Conservation (phyloP, 1,140 invertebrate genomes). For the Chironomus striatipennis region DNA sequence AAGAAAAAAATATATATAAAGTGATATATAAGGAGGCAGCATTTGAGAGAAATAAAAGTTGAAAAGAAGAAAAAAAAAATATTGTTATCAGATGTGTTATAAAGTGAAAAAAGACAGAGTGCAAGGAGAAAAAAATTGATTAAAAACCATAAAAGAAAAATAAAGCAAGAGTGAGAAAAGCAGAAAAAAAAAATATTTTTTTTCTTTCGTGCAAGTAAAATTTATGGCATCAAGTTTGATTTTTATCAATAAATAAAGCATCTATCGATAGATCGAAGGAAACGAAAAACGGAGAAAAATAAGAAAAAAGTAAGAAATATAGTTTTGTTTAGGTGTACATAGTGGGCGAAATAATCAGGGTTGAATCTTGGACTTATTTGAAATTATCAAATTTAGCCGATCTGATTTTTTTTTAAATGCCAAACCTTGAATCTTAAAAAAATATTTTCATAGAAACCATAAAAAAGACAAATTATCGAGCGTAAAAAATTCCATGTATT, state of each 20-base stretch:
- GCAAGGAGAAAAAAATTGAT: background rate
- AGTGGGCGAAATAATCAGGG: no score
- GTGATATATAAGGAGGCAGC: background rate
- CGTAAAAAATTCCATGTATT: no score
- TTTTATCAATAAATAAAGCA: conserved; percentile 1
- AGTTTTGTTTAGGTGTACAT: no score
- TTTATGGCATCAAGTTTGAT: conserved; percentile 14
- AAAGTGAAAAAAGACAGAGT: background rate
- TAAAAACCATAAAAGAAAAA: conserved; percentile 18
- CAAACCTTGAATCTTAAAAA: no score
- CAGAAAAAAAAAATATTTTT: background rate
- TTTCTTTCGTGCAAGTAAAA: background rate
- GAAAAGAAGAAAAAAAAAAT: background rate
- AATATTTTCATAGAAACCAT: no score
- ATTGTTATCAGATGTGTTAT: conserved; percentile 2
- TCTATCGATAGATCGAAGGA: no score
- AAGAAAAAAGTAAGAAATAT: background rate
- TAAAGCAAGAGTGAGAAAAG: background rate
- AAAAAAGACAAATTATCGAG: no score
- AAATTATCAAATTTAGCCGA: no score
- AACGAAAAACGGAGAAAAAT: background rate
- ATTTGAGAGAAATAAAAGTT: conserved; percentile 11
- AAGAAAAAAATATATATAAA: background rate
- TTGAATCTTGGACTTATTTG: no score
- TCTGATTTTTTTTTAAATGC: no score